These are phyloP conservation scores for Tapera naevia DNA, from an alignment of 2,797 vertebrate genomes.

Conservation along the genomic window DNA sequence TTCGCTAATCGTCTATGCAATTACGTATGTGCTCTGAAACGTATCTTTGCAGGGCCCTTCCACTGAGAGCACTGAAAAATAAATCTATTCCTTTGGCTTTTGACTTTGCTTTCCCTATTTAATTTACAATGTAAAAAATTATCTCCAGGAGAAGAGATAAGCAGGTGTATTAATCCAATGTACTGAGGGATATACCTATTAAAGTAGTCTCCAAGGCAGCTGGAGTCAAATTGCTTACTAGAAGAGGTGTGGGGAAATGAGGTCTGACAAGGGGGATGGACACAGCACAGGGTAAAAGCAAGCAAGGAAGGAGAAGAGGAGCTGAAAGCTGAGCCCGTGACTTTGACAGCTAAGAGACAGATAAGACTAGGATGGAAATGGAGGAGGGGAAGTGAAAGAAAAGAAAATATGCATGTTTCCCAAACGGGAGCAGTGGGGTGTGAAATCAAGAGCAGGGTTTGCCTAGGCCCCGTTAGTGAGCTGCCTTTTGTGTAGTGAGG, in stretches of 20 bases:
- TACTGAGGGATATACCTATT: neutral
- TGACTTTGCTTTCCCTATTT: neutral
- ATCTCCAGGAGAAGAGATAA: constrained; percentile 34
- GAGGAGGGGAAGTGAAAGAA: too few relatives aligned
- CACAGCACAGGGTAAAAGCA: accelerated
- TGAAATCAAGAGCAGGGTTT: neutral
- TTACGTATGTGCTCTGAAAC: neutral
- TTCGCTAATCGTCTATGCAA: neutral
- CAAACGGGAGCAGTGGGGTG: neutral
- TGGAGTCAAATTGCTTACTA: neutral
- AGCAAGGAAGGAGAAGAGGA: neutral
- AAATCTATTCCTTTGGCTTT: constrained; percentile 21
- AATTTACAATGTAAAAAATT: constrained; percentile 14
- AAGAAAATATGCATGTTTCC: too few relatives aligned
- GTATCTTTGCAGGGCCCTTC: neutral
- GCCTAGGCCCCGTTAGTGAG: accelerated
- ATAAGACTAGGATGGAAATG: neutral
- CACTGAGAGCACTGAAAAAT: neutral
- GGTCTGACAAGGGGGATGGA: neutral
- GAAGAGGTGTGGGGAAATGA: neutral
- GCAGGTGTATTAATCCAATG: constrained; percentile 12
- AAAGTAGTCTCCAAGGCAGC: neutral
- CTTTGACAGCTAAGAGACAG: neutral
- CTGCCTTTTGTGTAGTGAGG: accelerated
- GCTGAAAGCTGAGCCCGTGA: neutral